phyloP scores from a whole-genome alignment of 2,888 invertebrate genomes.

The Hymenopus coronatus region DNA sequence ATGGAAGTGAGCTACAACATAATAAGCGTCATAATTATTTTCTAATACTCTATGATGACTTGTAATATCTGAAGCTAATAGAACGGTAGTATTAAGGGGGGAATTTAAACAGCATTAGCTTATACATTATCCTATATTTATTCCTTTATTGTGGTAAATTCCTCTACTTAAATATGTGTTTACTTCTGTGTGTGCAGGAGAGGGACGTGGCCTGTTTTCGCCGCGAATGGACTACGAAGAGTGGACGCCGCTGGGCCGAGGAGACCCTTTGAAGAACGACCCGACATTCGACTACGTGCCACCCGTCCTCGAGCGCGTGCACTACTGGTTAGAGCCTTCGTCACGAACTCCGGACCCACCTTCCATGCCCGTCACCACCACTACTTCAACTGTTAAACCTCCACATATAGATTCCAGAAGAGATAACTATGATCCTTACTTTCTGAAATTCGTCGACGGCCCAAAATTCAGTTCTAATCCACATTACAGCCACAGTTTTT shows the following conservation, averaged over 20 bases:
- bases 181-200: background rate
- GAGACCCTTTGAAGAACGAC: constrained; percentile 78
- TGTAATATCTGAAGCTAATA: no score
- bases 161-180: background rate
- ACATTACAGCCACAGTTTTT: constrained; percentile 1
- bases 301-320: constrained; percentile 73
- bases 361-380: constrained; percentile 47
- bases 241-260: constrained; percentile 80
- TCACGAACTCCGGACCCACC: constrained; percentile 54
- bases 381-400: constrained; percentile 41
- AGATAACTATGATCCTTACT: constrained; percentile 46
- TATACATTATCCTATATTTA: no score
- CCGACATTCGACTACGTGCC: constrained; percentile 84
- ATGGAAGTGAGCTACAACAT: no score
- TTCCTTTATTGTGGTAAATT: no score
- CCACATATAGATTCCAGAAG: constrained; percentile 42
- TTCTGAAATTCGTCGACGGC: constrained; percentile 52
- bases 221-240: constrained; percentile 81
- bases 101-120: no score
- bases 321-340: constrained; percentile 73
- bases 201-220: constrained; percentile 53
- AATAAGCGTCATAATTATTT: no score
- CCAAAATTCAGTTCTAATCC: constrained; percentile 45
- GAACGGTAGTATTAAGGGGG: no score
- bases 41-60: no score